phyloP scores from a whole-genome alignment of 92 coral and sea anemone genomes.

The Metridium senile region DNA sequence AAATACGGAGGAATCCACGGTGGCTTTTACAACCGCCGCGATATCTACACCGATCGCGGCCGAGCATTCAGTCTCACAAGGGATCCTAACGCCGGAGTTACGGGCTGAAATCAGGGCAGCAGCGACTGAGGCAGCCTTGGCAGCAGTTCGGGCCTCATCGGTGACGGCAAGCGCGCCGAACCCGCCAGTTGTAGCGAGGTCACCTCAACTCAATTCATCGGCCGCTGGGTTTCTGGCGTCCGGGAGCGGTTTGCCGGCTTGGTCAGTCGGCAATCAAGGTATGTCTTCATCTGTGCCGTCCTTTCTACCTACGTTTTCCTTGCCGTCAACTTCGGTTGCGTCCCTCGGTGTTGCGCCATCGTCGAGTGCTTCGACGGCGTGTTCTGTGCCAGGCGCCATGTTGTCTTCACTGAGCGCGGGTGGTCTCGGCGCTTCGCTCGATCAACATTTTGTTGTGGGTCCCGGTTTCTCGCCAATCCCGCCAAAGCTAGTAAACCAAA shows the following conservation, averaged over 20 bases:
- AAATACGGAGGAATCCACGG: too few species aligned
- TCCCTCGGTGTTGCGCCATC: background rate
- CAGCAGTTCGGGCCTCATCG: background rate
- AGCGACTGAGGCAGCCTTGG: background rate
- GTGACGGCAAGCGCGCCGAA: background rate
- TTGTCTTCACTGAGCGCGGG: background rate
- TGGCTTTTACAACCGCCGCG: too few species aligned
- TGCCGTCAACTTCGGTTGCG: background rate
- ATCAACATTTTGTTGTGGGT: constrained; percentile 39
- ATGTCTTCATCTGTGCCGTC: background rate
- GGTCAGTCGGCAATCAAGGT: background rate
- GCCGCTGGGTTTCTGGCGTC: background rate
- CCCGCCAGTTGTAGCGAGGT: background rate
- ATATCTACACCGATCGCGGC: too few species aligned
- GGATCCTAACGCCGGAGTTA: too few species aligned
- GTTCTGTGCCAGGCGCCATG: background rate
- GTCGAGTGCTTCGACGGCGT: background rate
- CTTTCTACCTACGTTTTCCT: background rate
- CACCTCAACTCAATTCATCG: background rate
- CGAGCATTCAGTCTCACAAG: too few species aligned
- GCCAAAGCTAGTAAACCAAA: constrained; percentile 14
- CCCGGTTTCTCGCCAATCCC: constrained; percentile 25
- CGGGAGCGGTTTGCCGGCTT: background rate
- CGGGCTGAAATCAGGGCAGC: too few species aligned
- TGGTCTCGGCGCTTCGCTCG: background rate